A percentile compares a stretch with the other conserved stretches of the same genome.
Conservation (phyloP, 2,797 vertebrate genomes). For the Gobio occitaniae region DNA sequence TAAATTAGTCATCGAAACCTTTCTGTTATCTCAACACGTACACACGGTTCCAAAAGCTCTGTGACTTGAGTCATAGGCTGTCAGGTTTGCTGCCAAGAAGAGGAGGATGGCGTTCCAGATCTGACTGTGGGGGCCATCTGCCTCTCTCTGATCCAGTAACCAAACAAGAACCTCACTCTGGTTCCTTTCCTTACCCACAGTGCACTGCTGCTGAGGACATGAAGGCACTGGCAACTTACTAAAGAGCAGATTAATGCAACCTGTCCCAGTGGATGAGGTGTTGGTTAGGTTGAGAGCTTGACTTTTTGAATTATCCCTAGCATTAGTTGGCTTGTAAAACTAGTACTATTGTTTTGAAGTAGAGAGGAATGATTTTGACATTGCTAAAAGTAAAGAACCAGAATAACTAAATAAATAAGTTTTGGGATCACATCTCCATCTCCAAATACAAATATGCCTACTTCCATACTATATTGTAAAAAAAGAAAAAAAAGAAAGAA, state of each 20-base stretch:
- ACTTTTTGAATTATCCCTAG: constrained; percentile 1
- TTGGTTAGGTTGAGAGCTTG: constrained; percentile 40
- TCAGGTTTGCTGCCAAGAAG: constrained; percentile 57
- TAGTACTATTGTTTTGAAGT: background rate
- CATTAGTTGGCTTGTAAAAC: background rate
- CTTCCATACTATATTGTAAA: too few relatives aligned
- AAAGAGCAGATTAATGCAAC: constrained; percentile 56
- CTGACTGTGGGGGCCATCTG: constrained; percentile 63
- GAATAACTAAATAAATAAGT: background rate
- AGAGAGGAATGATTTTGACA: background rate
- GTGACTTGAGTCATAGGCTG: constrained; percentile 61
- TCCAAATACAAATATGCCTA: too few relatives aligned
- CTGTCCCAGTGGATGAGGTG: constrained; percentile 43
- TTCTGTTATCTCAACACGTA: constrained; percentile 40
- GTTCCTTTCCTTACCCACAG: constrained; percentile 56
- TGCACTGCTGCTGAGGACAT: constrained; percentile 52
- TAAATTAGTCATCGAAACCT: constrained; percentile 53
- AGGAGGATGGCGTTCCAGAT: constrained; percentile 54
- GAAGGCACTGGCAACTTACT: constrained; percentile 55
- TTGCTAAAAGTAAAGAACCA: background rate
- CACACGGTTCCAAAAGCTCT: constrained; percentile 41
- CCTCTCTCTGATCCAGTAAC: constrained; percentile 49
- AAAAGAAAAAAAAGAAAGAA: too few relatives aligned
- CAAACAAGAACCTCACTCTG: constrained; percentile 56
- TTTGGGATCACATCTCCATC: too few relatives aligned